Percentiles rank a stretch among this genome's conserved stretches.
Evolutionary conservation across 2,888 invertebrate species (phyloP).

Genomic region (Rhagium mordax): DNA sequence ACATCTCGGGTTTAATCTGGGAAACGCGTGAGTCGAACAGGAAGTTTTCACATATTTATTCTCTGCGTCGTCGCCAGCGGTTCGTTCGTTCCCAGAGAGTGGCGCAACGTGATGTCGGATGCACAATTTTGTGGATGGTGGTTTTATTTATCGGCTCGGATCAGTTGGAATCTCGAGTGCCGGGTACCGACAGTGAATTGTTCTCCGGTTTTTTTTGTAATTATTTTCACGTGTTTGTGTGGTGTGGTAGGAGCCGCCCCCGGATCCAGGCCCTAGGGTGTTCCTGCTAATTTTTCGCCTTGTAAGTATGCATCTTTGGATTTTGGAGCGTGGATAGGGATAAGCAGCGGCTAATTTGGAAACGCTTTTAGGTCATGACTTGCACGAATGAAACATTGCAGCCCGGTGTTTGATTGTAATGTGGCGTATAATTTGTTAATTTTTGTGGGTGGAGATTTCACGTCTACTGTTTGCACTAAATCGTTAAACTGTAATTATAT

Average conservation of each 20-base stretch:
- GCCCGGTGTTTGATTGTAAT: too few species aligned
- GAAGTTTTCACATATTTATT: constrained; percentile 13
- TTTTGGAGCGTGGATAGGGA: too few species aligned
- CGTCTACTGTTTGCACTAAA: background rate
- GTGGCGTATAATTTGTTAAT: background rate
- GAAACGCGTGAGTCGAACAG: constrained; percentile 19
- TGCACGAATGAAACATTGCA: too few species aligned
- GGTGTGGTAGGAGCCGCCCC: background rate
- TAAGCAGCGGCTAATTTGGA: too few species aligned
- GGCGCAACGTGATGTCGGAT: constrained; percentile 3
- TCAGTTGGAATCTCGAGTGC: background rate
- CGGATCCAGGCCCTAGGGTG: background rate
- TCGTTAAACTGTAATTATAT: background rate
- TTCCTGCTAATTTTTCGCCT: background rate
- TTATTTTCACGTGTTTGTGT: background rate
- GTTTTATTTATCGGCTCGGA: background rate
- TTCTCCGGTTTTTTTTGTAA: background rate
- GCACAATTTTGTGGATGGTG: background rate
- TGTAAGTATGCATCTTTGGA: background rate
- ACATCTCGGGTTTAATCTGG: constrained; percentile 19
- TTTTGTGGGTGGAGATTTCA: background rate
- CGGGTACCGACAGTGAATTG: background rate
- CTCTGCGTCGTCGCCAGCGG: constrained; percentile 2
- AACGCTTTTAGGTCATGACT: too few species aligned
- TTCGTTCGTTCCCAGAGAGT: constrained; percentile 4